phyloP scores from a whole-genome alignment of 2,113 vertebrate species.

The Tupaia tana region DNA sequence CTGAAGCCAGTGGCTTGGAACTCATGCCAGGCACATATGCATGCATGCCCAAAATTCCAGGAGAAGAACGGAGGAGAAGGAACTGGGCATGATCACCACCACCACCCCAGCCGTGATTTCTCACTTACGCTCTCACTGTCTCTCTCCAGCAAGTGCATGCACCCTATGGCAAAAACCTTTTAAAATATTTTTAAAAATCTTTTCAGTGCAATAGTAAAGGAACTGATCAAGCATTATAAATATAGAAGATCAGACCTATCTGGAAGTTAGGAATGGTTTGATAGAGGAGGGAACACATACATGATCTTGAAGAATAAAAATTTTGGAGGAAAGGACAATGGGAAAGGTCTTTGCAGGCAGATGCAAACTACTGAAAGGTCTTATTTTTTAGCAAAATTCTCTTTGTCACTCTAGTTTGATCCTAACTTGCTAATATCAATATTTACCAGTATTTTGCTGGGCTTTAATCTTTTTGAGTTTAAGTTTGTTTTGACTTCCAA shows the following conservation, averaged over 20 bases:
- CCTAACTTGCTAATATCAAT: not conserved
- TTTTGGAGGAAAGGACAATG: not conserved
- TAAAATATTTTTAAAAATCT: too few species aligned
- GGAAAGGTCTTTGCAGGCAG: not conserved
- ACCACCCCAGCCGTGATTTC: too few species aligned
- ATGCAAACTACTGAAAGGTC: not conserved
- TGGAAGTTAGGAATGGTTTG: conserved; percentile 16
- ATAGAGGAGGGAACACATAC: not conserved
- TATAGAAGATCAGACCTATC: not conserved
- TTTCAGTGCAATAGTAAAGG: not conserved
- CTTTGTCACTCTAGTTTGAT: not conserved
- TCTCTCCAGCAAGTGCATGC: too few species aligned
- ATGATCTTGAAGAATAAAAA: conserved; percentile 1
- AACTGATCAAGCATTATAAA: not conserved
- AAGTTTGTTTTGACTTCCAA: conserved; percentile 4
- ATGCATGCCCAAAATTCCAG: too few species aligned
- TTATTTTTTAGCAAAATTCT: not conserved
- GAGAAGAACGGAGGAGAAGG: too few species aligned
- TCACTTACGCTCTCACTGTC: too few species aligned
- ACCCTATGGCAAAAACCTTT: too few species aligned
- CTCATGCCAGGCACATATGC: too few species aligned
- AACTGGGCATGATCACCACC: too few species aligned
- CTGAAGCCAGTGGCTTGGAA: too few species aligned
- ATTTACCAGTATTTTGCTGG: not conserved
- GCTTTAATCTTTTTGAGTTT: conserved; percentile 43